Conservation (phyloP, 1,140 invertebrate species). For the Zaprionus nigranus region DNA sequence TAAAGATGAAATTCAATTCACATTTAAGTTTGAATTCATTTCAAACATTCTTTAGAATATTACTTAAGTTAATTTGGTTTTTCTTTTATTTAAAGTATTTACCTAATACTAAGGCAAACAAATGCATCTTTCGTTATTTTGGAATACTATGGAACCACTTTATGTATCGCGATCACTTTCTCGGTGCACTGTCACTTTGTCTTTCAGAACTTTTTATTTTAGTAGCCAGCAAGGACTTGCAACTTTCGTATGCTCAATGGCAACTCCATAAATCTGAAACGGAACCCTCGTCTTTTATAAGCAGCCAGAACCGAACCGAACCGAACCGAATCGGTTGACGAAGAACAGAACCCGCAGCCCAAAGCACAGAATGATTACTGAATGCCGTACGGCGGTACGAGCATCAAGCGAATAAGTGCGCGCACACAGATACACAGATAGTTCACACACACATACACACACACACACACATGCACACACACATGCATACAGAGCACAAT, state of each 20-base stretch:
- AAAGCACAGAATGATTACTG: slow-evolving; percentile 78
- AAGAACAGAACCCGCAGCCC: slow-evolving; percentile 75
- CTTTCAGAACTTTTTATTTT: neutral
- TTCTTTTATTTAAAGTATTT: neutral
- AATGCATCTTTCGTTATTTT: slow-evolving; percentile 19
- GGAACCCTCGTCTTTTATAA: slow-evolving; percentile 70
- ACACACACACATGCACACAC: slow-evolving; percentile 4
- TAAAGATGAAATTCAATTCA: neutral
- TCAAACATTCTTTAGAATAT: neutral
- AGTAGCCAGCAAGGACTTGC: slow-evolving; percentile 55
- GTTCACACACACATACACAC: neutral
- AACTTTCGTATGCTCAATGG: slow-evolving; percentile 56
- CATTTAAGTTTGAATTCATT: neutral
- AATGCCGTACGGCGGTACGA: slow-evolving; percentile 58
- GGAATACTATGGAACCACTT: slow-evolving; percentile 5
- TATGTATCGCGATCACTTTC: slow-evolving; percentile 6
- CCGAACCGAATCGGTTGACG: slow-evolving; percentile 37
- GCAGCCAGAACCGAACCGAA: slow-evolving; percentile 41
- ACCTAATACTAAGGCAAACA: neutral
- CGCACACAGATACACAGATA: slow-evolving; percentile 32
- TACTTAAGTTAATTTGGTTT: neutral
- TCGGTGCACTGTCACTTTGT: slow-evolving; percentile 15
- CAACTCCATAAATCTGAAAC: slow-evolving; percentile 66
- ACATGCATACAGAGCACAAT: slow-evolving; percentile 14
- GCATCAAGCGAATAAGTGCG: slow-evolving; percentile 65